Conservation (phyloP, 92 coral and sea anemone species). For the Micromussa lordhowensis region DNA sequence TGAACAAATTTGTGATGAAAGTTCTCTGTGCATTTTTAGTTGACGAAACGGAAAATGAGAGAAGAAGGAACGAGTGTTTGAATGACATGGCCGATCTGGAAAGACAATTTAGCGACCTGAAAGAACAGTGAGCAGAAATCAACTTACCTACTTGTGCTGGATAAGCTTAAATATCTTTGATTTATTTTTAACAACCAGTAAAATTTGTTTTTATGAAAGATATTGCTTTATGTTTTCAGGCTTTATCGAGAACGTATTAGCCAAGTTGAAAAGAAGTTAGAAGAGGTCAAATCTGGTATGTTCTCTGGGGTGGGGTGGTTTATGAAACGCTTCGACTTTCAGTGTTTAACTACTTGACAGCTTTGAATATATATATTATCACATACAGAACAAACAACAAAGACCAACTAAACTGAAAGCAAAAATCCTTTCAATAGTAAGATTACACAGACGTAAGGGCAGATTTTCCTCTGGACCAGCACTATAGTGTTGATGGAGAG, state of each 20-base stretch:
- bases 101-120: conserved; percentile 92
- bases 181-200: background rate
- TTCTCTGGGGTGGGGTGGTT: background rate
- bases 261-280: conserved; percentile 94
- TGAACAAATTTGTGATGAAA: background rate
- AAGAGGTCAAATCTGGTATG: conserved; percentile 86
- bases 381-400: too few species aligned
- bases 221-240: conserved; percentile 39
- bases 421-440: too few species aligned
- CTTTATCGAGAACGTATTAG: conserved; percentile 89
- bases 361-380: too few species aligned
- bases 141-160: background rate
- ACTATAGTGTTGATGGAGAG: too few species aligned
- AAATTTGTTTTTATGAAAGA: background rate
- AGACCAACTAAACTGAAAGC: too few species aligned
- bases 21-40: conserved; percentile 53
- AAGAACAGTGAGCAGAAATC: conserved; percentile 83
- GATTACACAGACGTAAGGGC: too few species aligned
- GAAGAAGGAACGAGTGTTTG: conserved; percentile 89
- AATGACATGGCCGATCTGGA: conserved; percentile 97
- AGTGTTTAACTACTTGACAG: too few species aligned
- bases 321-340: background rate
- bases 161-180: background rate
- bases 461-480: too few species aligned
- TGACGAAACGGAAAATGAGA: conserved; percentile 96